phyloP scores from a whole-genome alignment of 2,797 vertebrate genomes.

The Acanthurus tractus region DNA sequence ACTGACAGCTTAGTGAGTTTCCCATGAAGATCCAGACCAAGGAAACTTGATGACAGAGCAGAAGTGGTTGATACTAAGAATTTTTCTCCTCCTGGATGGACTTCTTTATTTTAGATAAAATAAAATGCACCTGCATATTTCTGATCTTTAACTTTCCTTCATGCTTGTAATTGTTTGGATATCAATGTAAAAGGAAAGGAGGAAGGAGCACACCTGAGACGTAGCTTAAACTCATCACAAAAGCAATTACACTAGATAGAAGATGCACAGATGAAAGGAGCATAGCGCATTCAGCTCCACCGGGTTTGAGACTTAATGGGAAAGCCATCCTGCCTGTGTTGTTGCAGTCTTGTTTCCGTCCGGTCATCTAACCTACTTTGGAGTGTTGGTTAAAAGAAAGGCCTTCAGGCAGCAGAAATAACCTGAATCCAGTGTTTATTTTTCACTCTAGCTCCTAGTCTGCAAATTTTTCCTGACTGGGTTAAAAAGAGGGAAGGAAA shows the following conservation, averaged over 20 bases:
- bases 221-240: background rate
- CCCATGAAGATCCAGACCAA: conserved; percentile 47
- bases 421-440: conserved; percentile 64
- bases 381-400: conserved; percentile 51
- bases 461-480: conserved; percentile 29
- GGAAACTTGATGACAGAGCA: conserved; percentile 48
- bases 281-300: background rate
- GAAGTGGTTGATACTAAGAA: conserved; percentile 16
- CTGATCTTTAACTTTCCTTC: background rate
- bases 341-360: conserved; percentile 51
- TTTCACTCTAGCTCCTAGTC: conserved; percentile 43
- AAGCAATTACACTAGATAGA: conserved; percentile 25
- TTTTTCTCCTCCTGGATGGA: background rate
- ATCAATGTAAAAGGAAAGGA: background rate
- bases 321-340: conserved; percentile 56
- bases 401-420: conserved; percentile 58
- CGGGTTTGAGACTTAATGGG: conserved; percentile 42
- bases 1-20: conserved; percentile 67
- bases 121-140: conserved; percentile 4
- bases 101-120: conserved; percentile 1
- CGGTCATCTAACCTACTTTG: conserved; percentile 50
- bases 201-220: background rate
- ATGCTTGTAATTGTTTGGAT: background rate
- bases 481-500: conserved; percentile 47
- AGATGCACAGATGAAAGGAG: conserved; percentile 6